Evolutionary conservation across 37 sponge, comb jelly and placozoan species (phyloP), one percentile per base, ranked within the genome.

Genomic region (Beroe forskalii): DNA sequence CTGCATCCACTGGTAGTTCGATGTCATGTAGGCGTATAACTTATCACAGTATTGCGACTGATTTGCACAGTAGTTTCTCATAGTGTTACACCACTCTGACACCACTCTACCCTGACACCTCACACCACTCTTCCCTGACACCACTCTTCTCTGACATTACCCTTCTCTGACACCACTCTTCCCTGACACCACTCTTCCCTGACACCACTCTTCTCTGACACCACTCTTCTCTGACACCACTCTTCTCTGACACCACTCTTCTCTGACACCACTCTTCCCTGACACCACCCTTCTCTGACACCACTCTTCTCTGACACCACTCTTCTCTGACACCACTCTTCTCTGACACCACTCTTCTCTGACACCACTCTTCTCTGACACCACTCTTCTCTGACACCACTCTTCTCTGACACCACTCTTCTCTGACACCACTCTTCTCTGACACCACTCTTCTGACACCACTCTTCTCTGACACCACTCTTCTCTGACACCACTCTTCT

Each of bases 21-120:
- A 3, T 33, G 28, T 37, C 72, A 69, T 69, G 72, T 69, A 69
- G 37, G 35, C 32, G 27, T 9, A 32, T 9, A 69, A 37, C 32
- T 69, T 69, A 9, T 31, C 38, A 35, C 72, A 69, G 38, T 69
- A 69, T 14, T 36, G 33, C 19, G 72, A 69, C 19, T 33, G 32
- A 4, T 69, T 69, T 31, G 27, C 38, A 32, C 72, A 69, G 72
- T 69, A 69, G 1, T 37, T 37, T 3, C 19, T 14, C 72, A 69
- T 69, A 31, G 72, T 69, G 38, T 69, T 69, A 14, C 19, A 33
- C 72, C 72, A 69, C 55, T 12, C 12, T 48, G 55, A 48, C 55
- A 48, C 55, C 12, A 33, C 33, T 36, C 72, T 32, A 32, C 12
- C 55, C 12, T 48, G 55, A n/a, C n/a, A n/a, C n/a, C n/a, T n/a